These are phyloP conservation scores for Lepeophtheirus nordmannii DNA, from an alignment of 2,888 invertebrate genomes.

Conservation along the genomic window DNA sequence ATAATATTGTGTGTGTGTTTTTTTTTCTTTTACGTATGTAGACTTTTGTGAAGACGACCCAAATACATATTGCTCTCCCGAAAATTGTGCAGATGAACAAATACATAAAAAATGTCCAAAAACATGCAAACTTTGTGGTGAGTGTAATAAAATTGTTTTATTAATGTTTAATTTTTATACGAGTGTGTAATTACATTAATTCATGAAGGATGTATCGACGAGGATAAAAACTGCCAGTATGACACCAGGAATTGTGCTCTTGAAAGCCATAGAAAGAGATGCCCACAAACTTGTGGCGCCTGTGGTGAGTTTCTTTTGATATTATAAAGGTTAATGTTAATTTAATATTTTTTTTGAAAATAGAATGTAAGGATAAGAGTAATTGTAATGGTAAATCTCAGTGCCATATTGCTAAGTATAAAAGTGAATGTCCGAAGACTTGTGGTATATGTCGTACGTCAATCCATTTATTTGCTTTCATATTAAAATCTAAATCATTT, in stretches of 20 bases:
- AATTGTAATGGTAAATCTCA: neutral
- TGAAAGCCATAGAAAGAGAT: slow-evolving; percentile 19
- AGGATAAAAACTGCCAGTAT: neutral
- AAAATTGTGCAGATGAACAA: neutral
- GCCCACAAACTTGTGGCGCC: slow-evolving; percentile 9
- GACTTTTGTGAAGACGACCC: neutral
- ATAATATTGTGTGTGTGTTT: neutral
- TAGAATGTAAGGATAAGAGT: neutral
- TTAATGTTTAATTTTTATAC: too few relatives aligned
- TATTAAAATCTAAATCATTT: too few relatives aligned
- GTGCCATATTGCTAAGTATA: neutral
- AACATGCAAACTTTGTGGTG: too few relatives aligned
- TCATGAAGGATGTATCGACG: too few relatives aligned
- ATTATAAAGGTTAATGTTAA: neutral
- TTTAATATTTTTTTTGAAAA: neutral
- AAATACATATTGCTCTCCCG: neutral
- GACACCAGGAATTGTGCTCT: neutral
- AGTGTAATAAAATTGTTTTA: too few relatives aligned
- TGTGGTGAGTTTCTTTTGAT: slow-evolving; percentile 10
- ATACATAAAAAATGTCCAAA: neutral
- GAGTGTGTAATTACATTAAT: too few relatives aligned
- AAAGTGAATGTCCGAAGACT: neutral
- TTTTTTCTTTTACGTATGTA: too few relatives aligned
- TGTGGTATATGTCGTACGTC: neutral
- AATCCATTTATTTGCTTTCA: neutral